A percentile compares a stretch with the other conserved stretches of the same genome.
Evolutionary conservation across 2,888 invertebrate species (phyloP).

Genomic region (Thysanoteuthis rhombus): DNA sequence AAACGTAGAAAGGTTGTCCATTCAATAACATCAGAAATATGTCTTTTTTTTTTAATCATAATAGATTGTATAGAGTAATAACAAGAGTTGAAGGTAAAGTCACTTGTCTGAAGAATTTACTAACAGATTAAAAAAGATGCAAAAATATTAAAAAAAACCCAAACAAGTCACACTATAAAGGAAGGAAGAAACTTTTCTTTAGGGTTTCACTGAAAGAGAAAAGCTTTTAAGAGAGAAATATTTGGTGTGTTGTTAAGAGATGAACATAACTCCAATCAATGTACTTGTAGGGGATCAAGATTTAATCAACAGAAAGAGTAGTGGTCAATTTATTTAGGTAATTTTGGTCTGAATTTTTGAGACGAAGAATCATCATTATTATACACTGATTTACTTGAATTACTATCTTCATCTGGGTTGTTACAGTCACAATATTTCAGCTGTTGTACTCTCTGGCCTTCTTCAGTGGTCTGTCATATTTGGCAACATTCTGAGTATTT

Average conservation of each 20-base stretch:
- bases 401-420: too few relatives aligned
- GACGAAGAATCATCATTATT: too few relatives aligned
- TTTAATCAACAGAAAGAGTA: background rate
- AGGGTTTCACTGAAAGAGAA: background rate
- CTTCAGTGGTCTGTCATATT: too few relatives aligned
- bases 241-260: background rate
- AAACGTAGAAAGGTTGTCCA: background rate
- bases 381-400: too few relatives aligned
- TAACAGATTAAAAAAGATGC: background rate
- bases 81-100: background rate
- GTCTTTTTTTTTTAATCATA: background rate
- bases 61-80: background rate
- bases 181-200: background rate
- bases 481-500: too few relatives aligned
- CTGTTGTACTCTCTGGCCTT: too few relatives aligned
- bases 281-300: too few relatives aligned
- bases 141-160: background rate
- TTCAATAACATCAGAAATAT: background rate
- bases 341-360: too few relatives aligned
- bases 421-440: too few relatives aligned
- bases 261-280: background rate
- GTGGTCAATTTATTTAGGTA: background rate
- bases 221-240: background rate
- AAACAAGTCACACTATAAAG: background rate
- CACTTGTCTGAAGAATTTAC: background rate